These are phyloP conservation scores for Odontamblyopus lacepedii DNA, from an alignment of 2,797 vertebrate genomes.

Conservation along the genomic window DNA sequence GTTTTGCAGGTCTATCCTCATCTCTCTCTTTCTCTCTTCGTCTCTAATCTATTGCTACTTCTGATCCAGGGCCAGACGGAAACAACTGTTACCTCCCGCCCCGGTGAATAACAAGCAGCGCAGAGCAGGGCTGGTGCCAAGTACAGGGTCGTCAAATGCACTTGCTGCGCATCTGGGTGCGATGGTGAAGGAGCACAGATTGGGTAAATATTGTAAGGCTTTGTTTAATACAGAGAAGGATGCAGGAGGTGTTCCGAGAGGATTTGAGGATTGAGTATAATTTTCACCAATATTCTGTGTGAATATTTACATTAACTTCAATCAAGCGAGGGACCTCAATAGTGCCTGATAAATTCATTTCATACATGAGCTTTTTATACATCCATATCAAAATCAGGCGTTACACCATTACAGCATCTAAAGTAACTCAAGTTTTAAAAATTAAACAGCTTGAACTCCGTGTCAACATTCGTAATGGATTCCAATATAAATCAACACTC, in stretches of 20 bases:
- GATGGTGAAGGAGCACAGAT: slow-evolving; percentile 43
- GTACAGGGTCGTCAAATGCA: slow-evolving; percentile 48
- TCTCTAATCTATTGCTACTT: slow-evolving; percentile 58
- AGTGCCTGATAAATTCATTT: too few relatives aligned
- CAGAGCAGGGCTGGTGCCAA: slow-evolving; percentile 32
- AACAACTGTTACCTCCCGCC: slow-evolving; percentile 57
- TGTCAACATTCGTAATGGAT: neutral
- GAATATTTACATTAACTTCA: neutral
- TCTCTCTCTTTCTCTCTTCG: slow-evolving; percentile 19
- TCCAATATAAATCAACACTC: neutral
- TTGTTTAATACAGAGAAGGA: slow-evolving; percentile 13
- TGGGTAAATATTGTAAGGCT: slow-evolving; percentile 33
- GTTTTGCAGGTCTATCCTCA: slow-evolving; percentile 48
- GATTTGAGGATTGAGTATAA: slow-evolving; percentile 15
- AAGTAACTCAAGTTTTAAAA: neutral
- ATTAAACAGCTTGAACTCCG: neutral
- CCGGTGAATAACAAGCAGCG: slow-evolving; percentile 65
- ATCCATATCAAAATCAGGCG: neutral
- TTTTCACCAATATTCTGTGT: neutral
- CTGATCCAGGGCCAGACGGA: slow-evolving; percentile 58
- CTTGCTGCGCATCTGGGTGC: slow-evolving; percentile 38
- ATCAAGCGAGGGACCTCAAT: neutral
- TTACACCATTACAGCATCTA: neutral
- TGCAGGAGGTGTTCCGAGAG: slow-evolving; percentile 38
- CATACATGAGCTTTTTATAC: neutral